phyloP scores from a whole-genome alignment of 2,797 vertebrate genomes.

The Sebastes baramenuke region DNA sequence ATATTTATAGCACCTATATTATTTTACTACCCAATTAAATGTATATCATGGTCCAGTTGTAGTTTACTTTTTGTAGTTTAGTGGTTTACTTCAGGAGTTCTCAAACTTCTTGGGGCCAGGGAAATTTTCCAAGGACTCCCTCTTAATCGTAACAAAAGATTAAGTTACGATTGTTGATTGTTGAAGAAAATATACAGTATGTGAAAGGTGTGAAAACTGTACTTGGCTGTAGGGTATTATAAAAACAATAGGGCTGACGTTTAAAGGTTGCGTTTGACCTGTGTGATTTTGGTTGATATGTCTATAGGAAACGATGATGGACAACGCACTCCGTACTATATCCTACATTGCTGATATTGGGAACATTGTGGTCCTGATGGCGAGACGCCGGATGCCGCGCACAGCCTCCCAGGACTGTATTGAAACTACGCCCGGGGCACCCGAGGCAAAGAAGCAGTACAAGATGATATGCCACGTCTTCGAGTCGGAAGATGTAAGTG shows the following conservation, averaged over 20 bases:
- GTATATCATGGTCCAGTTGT: background rate
- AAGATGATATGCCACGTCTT: conserved; percentile 99
- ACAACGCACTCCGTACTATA: conserved; percentile 96
- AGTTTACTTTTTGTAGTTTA: background rate
- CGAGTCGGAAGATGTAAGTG: conserved; percentile 97
- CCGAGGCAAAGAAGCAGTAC: conserved; percentile 97
- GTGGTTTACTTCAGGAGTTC: background rate
- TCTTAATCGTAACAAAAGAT: too few relatives aligned
- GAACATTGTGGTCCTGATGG: conserved; percentile 98
- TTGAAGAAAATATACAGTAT: background rate
- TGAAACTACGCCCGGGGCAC: conserved; percentile 94
- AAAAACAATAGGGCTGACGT: background rate
- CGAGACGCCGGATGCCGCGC: conserved; percentile 93
- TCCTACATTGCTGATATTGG: conserved; percentile 98
- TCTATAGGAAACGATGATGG: conserved; percentile 97
- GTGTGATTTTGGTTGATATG: conserved; percentile 20
- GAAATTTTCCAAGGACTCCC: too few relatives aligned
- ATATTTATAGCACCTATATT: background rate
- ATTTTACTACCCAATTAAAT: background rate
- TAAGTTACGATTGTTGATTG: too few relatives aligned
- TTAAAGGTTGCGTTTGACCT: background rate
- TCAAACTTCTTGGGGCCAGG: too few relatives aligned
- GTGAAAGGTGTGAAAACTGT: background rate
- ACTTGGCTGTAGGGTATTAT: background rate
- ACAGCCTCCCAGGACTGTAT: conserved; percentile 98